Conservation (phyloP, 2,888 invertebrate genomes). For the Acrocera orbiculus region DNA sequence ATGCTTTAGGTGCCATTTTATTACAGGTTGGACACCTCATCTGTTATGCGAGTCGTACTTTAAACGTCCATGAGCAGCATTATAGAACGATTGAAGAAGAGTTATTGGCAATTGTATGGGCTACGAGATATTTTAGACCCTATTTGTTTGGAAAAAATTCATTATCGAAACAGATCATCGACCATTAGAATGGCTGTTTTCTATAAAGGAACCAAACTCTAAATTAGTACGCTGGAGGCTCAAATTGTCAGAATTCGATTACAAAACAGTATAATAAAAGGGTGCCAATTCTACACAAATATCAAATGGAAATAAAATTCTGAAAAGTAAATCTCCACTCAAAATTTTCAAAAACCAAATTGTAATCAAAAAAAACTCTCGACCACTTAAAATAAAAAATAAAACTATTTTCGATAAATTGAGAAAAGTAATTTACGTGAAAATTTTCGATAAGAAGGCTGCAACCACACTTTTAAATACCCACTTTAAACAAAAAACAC, state of each 20-base stretch:
- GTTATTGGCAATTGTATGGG: conserved; percentile 15
- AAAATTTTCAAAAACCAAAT: conserved; percentile 2
- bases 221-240: conserved; percentile 17
- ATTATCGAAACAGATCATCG: conserved; percentile 19
- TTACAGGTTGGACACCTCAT: conserved; percentile 16
- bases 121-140: conserved; percentile 15
- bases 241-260: conserved; percentile 17
- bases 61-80: conserved; percentile 15
- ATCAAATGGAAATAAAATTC: neutral
- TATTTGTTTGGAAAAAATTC: conserved; percentile 19
- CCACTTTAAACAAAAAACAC: no score
- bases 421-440: no score
- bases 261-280: conserved; percentile 14
- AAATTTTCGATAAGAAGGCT: no score
- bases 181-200: conserved; percentile 15
- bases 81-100: conserved; percentile 18
- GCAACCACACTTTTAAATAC: no score
- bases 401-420: no score
- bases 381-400: no score
- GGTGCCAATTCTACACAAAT: conserved; percentile 3
- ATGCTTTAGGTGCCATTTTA: conserved; percentile 16
- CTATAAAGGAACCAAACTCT: conserved; percentile 15
- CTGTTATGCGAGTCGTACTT: conserved; percentile 16
- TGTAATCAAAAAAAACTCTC: neutral
- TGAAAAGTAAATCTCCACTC: neutral